Percentiles rank a stretch among this genome's conserved stretches.
phyloP scores from a whole-genome alignment of 1,140 invertebrate species.

The Drosophila subpulchrella region DNA sequence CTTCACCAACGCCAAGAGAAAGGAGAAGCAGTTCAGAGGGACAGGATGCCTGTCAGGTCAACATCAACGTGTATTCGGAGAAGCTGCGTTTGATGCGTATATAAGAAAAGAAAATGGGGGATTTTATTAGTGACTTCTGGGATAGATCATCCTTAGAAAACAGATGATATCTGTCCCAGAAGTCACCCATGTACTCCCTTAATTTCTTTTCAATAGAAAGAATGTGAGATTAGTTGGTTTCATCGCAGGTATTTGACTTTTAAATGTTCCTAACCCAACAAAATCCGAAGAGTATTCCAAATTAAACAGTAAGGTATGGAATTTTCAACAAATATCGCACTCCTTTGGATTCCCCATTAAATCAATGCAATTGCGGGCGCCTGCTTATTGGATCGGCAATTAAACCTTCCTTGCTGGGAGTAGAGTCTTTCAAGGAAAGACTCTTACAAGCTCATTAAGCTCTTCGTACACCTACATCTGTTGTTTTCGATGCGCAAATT shows the following conservation, averaged over 20 bases:
- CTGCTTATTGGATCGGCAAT: conserved; percentile 29
- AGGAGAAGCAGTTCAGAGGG: background rate
- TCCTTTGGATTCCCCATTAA: conserved; percentile 43
- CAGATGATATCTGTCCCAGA: background rate
- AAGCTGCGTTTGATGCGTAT: conserved; percentile 40
- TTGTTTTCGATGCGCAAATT: background rate
- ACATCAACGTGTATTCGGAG: conserved; percentile 72
- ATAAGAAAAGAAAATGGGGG: conserved; percentile 11
- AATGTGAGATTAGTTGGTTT: background rate
- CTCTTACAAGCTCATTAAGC: conserved; percentile 35
- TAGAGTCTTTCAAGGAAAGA: conserved; percentile 44
- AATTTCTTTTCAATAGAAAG: background rate
- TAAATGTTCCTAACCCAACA: background rate
- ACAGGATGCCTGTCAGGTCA: conserved; percentile 48
- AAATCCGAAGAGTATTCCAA: conserved; percentile 7
- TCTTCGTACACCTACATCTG: conserved; percentile 11
- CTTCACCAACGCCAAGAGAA: conserved; percentile 7
- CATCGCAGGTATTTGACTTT: background rate
- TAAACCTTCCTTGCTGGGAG: conserved; percentile 81
- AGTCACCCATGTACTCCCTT: background rate
- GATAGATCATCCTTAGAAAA: conserved; percentile 5
- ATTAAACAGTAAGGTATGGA: background rate
- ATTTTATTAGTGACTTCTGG: conserved; percentile 9
- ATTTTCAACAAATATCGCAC: background rate
- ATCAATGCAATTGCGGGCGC: conserved; percentile 64